phyloP scores from a whole-genome alignment of 2,888 invertebrate species.

The Pycnomerus fuliginosus region DNA sequence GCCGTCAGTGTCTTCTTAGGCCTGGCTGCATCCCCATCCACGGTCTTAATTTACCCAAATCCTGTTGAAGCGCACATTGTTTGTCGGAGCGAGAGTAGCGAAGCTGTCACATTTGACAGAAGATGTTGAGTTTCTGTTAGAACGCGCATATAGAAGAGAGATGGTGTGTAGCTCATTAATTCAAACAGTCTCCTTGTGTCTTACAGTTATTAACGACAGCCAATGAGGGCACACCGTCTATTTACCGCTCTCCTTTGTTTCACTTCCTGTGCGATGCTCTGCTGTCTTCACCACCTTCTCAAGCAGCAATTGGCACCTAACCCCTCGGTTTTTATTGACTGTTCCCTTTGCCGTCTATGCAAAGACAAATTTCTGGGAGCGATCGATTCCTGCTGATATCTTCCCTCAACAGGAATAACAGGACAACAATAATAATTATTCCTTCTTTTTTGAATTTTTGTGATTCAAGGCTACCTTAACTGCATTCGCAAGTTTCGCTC shows the following conservation, averaged over 20 bases:
- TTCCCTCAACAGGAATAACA: too few relatives aligned
- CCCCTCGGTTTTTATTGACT: too few relatives aligned
- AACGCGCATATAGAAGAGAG: constrained; percentile 12
- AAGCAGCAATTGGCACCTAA: too few relatives aligned
- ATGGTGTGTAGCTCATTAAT: constrained; percentile 46
- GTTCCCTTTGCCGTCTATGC: too few relatives aligned
- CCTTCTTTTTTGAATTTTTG: too few relatives aligned
- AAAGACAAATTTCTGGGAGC: too few relatives aligned
- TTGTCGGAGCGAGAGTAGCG: constrained; percentile 11
- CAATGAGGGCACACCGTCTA: constrained; percentile 48
- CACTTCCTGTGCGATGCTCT: constrained; percentile 29
- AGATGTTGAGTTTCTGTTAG: constrained; percentile 23
- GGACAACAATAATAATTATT: too few relatives aligned
- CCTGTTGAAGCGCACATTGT: constrained; percentile 8
- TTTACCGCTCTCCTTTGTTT: constrained; percentile 47
- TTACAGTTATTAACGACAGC: constrained; percentile 51
- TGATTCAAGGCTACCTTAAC: too few relatives aligned
- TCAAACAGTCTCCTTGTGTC: constrained; percentile 48
- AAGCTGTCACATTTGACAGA: constrained; percentile 28
- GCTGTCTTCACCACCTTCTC: constrained; percentile 5
- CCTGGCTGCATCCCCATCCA: constrained; percentile 1
- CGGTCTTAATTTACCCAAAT: constrained; percentile 17
- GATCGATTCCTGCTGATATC: too few relatives aligned
- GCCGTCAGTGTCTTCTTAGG: too few relatives aligned
- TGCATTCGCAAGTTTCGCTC: too few relatives aligned